Evolutionary conservation across 2,797 vertebrate species (phyloP).

Genomic region (Zenarchopterus dispar): DNA sequence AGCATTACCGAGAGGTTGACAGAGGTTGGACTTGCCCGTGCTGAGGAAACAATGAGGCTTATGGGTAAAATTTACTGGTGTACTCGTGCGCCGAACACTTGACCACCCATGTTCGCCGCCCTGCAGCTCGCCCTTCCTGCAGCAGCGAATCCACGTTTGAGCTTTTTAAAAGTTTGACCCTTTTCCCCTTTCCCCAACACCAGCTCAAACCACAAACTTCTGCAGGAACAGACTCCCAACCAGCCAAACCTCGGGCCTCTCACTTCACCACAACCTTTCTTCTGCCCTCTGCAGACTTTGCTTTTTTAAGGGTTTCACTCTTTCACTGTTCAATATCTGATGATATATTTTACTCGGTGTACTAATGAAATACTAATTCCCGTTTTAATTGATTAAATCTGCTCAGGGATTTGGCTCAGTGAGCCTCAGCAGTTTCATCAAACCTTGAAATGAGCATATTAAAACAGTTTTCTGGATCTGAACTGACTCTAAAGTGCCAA

Average conservation of each 20-base stretch:
- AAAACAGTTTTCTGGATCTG: too few species aligned
- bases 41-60: conserved; percentile 51
- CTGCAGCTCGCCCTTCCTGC: conserved; percentile 12
- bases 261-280: background rate
- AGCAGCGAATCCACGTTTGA: conserved; percentile 7
- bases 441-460: too few species aligned
- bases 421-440: too few species aligned
- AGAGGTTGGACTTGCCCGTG: conserved; percentile 28
- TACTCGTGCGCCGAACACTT: conserved; percentile 22
- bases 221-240: background rate
- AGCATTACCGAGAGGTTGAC: conserved; percentile 49
- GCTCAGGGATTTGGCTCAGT: too few species aligned
- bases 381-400: too few species aligned
- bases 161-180: background rate
- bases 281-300: background rate
- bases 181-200: background rate
- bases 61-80: conserved; percentile 33
- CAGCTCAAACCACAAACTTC: background rate
- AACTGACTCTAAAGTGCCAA: too few species aligned
- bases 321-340: background rate
- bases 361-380: too few species aligned
- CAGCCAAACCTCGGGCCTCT: background rate
- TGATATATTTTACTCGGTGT: too few species aligned
- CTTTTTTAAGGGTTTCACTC: background rate
- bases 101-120: conserved; percentile 39